A percentile compares a stretch with the other conserved stretches of the same genome.
phyloP scores from a whole-genome alignment of 2,797 vertebrate species.

The Melanotaenia boesemani region DNA sequence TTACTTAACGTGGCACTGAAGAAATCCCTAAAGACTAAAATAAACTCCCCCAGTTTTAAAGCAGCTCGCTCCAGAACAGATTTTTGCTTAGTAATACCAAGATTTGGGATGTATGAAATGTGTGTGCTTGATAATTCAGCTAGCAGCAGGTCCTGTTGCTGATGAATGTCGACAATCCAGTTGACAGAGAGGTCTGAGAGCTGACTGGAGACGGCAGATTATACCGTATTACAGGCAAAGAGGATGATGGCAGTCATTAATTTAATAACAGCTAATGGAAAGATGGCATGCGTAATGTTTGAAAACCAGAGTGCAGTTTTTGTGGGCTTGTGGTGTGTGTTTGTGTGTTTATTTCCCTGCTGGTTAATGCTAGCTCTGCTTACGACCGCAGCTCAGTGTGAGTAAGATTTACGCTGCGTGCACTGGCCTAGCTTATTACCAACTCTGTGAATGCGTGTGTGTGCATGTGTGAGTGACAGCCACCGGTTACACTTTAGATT shows the following conservation, averaged over 20 bases:
- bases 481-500: conserved; percentile 68
- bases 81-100: conserved; percentile 25
- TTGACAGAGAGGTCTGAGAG: conserved; percentile 55
- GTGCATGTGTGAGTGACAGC: conserved; percentile 54
- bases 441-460: conserved; percentile 25
- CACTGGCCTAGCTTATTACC: conserved; percentile 67
- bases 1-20: conserved; percentile 45
- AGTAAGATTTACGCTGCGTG: conserved; percentile 63
- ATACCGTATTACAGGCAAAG: conserved; percentile 53
- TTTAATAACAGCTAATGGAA: conserved; percentile 66
- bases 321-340: conserved; percentile 18
- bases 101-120: conserved; percentile 39
- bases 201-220: conserved; percentile 60
- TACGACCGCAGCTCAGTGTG: conserved; percentile 56
- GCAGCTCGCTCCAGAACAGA: conserved; percentile 16
- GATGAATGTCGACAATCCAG: conserved; percentile 53
- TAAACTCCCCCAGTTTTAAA: conserved; percentile 45
- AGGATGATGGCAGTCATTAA: conserved; percentile 68
- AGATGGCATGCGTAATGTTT: conserved; percentile 29
- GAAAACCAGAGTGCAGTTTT: conserved; percentile 21
- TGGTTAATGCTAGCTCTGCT: conserved; percentile 67
- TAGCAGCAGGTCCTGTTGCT: conserved; percentile 35
- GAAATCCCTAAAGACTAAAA: conserved; percentile 26
- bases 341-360: conserved; percentile 39
- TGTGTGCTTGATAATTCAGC: conserved; percentile 56